phyloP scores from a whole-genome alignment of 2,797 vertebrate genomes.

The Protosalanx chinensis region DNA sequence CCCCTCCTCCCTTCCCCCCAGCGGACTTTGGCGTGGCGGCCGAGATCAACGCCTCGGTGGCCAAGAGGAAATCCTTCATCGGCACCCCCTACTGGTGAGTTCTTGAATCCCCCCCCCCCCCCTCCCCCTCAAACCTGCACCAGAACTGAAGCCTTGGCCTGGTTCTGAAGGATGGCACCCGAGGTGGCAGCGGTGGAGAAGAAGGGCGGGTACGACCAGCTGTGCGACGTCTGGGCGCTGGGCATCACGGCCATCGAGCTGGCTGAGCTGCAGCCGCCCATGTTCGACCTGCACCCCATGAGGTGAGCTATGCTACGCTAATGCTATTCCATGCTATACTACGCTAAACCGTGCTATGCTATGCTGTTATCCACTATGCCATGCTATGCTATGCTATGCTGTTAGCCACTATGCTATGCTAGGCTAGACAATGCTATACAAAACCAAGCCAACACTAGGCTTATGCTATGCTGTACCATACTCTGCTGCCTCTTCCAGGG shows the following conservation, averaged over 20 bases:
- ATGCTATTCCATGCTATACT: background rate
- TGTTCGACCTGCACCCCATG: constrained; percentile 91
- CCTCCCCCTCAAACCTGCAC: background rate
- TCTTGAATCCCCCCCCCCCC: background rate
- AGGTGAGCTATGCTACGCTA: constrained; percentile 64
- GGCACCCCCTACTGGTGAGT: constrained; percentile 88
- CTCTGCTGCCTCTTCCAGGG: constrained; percentile 69
- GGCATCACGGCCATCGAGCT: constrained; percentile 89
- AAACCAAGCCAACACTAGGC: no score
- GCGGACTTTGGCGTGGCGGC: constrained; percentile 89
- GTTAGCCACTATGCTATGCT: no score
- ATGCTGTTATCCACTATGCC: constrained; percentile 36
- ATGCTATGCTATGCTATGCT: no score
- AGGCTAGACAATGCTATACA: no score
- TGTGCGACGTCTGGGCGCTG: constrained; percentile 88
- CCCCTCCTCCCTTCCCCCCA: constrained; percentile 38
- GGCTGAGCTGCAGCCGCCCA: constrained; percentile 86
- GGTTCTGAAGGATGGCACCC: constrained; percentile 82
- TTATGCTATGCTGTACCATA: constrained; percentile 7
- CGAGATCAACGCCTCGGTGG: constrained; percentile 85
- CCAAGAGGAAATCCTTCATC: constrained; percentile 88
- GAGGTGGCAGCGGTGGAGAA: constrained; percentile 90
- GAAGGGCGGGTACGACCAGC: constrained; percentile 88
- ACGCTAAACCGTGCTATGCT: constrained; percentile 23
- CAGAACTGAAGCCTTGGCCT: constrained; percentile 10